These are phyloP conservation scores for Percopsis transmontana DNA, from an alignment of 2,113 vertebrate genomes.

Conservation along the genomic window DNA sequence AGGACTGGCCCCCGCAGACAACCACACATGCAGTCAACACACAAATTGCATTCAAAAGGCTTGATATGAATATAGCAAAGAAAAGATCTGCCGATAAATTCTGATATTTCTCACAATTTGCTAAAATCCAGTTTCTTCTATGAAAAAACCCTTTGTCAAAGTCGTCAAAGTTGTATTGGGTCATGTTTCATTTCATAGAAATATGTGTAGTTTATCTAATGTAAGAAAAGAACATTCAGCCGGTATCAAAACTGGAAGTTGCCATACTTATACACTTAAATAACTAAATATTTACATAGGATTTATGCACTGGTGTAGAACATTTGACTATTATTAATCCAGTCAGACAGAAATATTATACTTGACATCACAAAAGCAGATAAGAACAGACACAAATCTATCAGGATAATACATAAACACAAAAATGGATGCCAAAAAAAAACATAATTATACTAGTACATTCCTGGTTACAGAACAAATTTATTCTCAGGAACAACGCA, in stretches of 20 bases:
- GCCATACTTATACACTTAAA: conserved; percentile 59
- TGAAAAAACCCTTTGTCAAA: too few species aligned
- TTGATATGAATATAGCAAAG: too few species aligned
- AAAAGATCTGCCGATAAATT: too few species aligned
- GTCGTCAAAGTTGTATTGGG: too few species aligned
- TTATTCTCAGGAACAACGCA: conserved; percentile 21
- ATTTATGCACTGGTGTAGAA: conserved; percentile 58
- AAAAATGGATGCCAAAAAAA: conserved; percentile 11
- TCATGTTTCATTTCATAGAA: conserved; percentile 42
- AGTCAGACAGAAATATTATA: conserved; percentile 47
- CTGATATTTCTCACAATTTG: too few species aligned
- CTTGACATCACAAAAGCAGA: conserved; percentile 39
- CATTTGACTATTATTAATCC: conserved; percentile 48
- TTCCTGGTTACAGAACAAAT: conserved; percentile 1
- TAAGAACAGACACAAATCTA: conserved; percentile 5
- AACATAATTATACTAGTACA: conserved; percentile 14
- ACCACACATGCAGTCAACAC: too few species aligned
- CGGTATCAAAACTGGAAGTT: conserved; percentile 75
- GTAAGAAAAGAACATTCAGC: conserved; percentile 79
- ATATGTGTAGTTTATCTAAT: conserved; percentile 59
- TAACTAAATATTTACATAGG: conserved; percentile 77
- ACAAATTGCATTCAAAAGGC: too few species aligned
- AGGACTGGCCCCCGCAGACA: too few species aligned
- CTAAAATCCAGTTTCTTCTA: too few species aligned
- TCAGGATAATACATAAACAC: not conserved